Base-by-base conservation (phyloP, 2,113 vertebrate genomes). In the Stigmatopora argus region DNA sequence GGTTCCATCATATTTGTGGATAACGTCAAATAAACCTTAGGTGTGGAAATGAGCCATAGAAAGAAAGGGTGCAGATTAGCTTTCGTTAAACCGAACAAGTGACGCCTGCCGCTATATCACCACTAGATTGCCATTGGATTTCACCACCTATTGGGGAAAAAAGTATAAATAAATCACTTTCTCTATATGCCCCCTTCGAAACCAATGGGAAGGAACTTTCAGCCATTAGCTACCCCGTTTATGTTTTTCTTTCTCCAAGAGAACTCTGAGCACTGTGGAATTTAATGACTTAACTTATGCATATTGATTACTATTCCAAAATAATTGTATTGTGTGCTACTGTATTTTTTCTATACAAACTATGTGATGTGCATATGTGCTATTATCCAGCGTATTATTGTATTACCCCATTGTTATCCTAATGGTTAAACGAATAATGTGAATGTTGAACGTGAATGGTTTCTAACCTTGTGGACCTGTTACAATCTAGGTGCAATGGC, bases 401-500 rank as follows among this genome's bases (percentile, higher is more conserved):
- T 86, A 82, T 75, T 73, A 74, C 71, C 78, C 71, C 63, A 84
- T 66, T 72, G 85, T 81, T 64, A 64, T 81, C 75, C 73, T 84
- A 79, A 83, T 65, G 70, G 78, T 77, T 80, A 67, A 83, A 61
- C 8, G 26, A 80, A 56, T 56, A 84, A 83, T 90, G 85, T 88
- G 81, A 89, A 85, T 89, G 80, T 82, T 84, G 31, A 78, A 85
- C 79, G 85, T 88, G 83, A 89, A 81, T 18, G 80, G 78, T 88
- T 85, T 89, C 90, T 92, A 92, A 92, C 90, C 88, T 87, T 92
- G 87, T 91, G 90, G 88, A 91, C 90, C 88, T 92, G 89, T 92
- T 91, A 80, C 87, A 75, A 92, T 91, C 88, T 88, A 93, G 92
- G 92, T 91, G 91, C 92, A 89, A 92, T 93, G 92, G 91, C 91